These are phyloP conservation scores for Hesperia comma DNA, from an alignment of 2,888 invertebrate genomes.

Conservation along the genomic window DNA sequence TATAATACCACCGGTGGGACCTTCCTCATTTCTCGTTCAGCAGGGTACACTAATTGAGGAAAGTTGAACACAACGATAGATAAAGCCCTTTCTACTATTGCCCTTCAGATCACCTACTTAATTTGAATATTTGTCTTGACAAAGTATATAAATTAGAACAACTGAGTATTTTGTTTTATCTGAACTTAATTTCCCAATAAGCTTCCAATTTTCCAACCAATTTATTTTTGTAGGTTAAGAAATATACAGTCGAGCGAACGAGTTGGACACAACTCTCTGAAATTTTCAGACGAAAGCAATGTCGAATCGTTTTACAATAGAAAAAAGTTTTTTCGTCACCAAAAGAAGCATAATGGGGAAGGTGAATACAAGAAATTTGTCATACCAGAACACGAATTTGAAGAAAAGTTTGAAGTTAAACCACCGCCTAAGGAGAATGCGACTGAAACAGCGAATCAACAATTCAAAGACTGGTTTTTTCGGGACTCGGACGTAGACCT, in stretches of 20 bases:
- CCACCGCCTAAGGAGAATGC: conserved; percentile 67
- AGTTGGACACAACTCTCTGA: conserved; percentile 55
- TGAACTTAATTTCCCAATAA: not conserved
- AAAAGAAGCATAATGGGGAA: conserved; percentile 55
- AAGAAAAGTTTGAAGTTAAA: conserved; percentile 83
- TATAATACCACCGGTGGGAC: too few species aligned
- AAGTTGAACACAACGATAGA: too few species aligned
- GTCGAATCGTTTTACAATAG: conserved; percentile 52
- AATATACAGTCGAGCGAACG: conserved; percentile 71
- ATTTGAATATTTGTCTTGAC: too few species aligned
- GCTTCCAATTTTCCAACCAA: not conserved
- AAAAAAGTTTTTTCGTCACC: conserved; percentile 76
- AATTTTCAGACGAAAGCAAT: conserved; percentile 51
- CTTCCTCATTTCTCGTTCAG: too few species aligned
- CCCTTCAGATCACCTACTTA: too few species aligned
- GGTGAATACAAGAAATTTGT: conserved; percentile 60
- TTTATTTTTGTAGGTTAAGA: conserved; percentile 59
- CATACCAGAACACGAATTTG: conserved; percentile 85
- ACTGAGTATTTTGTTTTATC: not conserved
- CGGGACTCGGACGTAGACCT: conserved; percentile 71
- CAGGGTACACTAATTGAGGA: too few species aligned
- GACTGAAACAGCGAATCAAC: conserved; percentile 50
- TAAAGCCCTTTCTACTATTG: too few species aligned
- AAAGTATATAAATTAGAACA: too few species aligned
- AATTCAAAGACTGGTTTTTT: conserved; percentile 74